Evolutionary conservation across 2,113 vertebrate genomes (phyloP).

Genomic region (Menura novaehollandiae): DNA sequence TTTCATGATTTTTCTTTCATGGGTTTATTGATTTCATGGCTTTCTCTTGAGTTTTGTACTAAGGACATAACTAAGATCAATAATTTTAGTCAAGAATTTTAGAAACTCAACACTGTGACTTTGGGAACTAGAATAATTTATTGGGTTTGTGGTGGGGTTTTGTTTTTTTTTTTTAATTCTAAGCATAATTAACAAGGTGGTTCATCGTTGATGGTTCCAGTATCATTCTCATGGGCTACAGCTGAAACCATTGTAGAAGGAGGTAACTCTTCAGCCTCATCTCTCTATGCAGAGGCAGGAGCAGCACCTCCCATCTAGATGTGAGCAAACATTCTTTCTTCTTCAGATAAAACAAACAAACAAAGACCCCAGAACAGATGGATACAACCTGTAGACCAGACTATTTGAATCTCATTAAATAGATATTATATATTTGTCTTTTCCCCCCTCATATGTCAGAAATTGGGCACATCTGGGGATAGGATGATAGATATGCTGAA

Average conservation of each 20-base stretch:
- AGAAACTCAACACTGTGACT: neutral
- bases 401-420: neutral
- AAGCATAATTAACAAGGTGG: neutral
- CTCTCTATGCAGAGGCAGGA: neutral
- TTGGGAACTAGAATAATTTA: neutral
- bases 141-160: no score
- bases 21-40: neutral
- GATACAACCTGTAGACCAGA: neutral
- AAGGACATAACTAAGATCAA: neutral
- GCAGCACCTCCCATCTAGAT: neutral
- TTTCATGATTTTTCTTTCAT: neutral
- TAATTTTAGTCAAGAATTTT: neutral
- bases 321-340: neutral
- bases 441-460: neutral
- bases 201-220: neutral
- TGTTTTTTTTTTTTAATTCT: neutral
- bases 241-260: neutral
- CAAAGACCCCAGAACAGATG: neutral
- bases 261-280: neutral
- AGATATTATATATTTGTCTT: neutral
- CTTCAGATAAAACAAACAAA: neutral
- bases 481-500: neutral
- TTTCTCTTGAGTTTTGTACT: neutral
- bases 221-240: neutral
- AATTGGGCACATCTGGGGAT: neutral